These are phyloP conservation scores for Endotricha flammealis DNA, from an alignment of 2,888 invertebrate species.

Conservation along the genomic window DNA sequence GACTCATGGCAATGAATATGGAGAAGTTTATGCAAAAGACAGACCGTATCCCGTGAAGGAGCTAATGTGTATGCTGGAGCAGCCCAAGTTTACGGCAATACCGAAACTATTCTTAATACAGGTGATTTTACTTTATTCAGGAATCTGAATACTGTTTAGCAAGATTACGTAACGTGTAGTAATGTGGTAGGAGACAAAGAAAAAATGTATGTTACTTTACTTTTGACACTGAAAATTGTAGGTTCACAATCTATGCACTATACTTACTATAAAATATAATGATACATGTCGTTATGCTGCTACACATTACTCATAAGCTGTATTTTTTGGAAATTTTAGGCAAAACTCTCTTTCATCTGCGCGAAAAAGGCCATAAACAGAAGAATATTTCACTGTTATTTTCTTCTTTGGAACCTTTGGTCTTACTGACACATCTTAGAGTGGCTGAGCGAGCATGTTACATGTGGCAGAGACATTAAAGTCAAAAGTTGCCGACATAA, in stretches of 20 bases:
- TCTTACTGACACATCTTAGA: too few relatives aligned
- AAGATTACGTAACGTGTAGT: background rate
- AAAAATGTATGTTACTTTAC: too few relatives aligned
- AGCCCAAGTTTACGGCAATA: background rate
- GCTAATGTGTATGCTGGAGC: conserved; percentile 2
- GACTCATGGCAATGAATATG: conserved; percentile 30
- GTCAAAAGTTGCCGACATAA: too few relatives aligned
- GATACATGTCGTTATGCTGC: background rate
- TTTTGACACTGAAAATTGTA: too few relatives aligned
- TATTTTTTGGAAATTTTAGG: background rate
- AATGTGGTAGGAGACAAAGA: background rate
- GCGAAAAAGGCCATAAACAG: background rate
- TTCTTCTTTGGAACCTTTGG: too few relatives aligned
- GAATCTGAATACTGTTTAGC: background rate
- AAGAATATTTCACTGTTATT: background rate
- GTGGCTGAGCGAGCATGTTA: background rate
- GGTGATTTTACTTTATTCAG: conserved; percentile 2
- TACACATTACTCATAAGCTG: background rate
- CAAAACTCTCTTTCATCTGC: background rate
- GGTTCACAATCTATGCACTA: too few relatives aligned
- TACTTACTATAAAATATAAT: too few relatives aligned
- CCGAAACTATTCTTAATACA: conserved; percentile 8
- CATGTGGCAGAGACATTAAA: background rate
- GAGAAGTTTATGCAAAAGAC: conserved; percentile 6
- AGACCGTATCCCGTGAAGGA: conserved; percentile 3